These are phyloP conservation scores for Vidua chalybeata DNA, from an alignment of 2,113 vertebrate genomes.

Conservation along the genomic window DNA sequence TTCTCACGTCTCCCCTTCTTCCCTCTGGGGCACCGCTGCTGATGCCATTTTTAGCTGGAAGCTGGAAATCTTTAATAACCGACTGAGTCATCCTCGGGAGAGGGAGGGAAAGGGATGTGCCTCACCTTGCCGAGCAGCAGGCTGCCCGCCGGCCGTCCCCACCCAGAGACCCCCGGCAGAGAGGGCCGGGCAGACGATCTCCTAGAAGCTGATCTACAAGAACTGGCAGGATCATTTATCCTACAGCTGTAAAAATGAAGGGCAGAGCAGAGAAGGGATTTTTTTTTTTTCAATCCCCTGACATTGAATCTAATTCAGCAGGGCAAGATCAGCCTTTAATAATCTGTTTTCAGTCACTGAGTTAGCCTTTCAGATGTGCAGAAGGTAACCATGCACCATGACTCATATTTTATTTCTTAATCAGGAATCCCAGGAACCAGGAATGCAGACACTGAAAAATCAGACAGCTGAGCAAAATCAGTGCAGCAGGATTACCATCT, in stretches of 20 bases:
- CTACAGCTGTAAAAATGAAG: not conserved
- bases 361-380: not conserved
- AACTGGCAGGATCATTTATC: not conserved
- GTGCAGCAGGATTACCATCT: conserved; percentile 57
- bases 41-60: conserved; percentile 64
- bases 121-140: conserved; percentile 7
- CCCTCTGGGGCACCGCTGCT: conserved; percentile 7
- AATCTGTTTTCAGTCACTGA: not conserved
- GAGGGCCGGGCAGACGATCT: not conserved
- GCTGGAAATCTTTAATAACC: conserved; percentile 60
- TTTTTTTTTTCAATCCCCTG: not conserved
- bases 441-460: conserved; percentile 39
- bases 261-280: not conserved
- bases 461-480: conserved; percentile 61
- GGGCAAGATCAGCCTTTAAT: not conserved
- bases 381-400: conserved; percentile 17
- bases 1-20: not conserved
- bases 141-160: not conserved
- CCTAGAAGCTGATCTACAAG: not conserved
- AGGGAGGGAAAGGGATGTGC: not conserved
- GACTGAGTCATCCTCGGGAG: conserved; percentile 30
- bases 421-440: conserved; percentile 31
- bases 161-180: not conserved
- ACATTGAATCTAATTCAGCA: not conserved
- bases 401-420: conserved; percentile 51